A percentile compares a stretch with the other conserved stretches of the same genome.
These are phyloP conservation scores for Sphyrna mokarran DNA, from an alignment of 2,113 vertebrate genomes.

Conservation along the genomic window DNA sequence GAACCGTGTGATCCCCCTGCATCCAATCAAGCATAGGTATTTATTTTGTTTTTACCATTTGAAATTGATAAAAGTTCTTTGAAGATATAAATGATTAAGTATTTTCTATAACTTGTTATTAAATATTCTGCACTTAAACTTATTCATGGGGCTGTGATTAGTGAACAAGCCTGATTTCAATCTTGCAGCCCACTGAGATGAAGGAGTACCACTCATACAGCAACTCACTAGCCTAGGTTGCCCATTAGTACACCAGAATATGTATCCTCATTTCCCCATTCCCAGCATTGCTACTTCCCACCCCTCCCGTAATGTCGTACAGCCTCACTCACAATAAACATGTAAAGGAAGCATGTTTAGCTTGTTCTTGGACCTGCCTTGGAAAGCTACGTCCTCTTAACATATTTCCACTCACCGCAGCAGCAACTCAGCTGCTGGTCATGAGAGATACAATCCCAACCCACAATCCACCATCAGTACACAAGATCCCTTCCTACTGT, in stretches of 20 bases:
- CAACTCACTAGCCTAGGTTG: too few relatives aligned
- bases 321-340: background rate
- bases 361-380: background rate
- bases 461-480: background rate
- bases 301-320: background rate
- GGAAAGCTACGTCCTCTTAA: background rate
- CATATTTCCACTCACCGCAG: background rate
- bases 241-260: background rate
- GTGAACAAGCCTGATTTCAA: too few relatives aligned
- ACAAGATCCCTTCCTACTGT: background rate
- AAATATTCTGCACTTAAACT: too few relatives aligned
- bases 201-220: too few relatives aligned
- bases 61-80: too few relatives aligned
- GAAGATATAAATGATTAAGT: too few relatives aligned
- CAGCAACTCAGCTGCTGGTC: background rate
- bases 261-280: background rate
- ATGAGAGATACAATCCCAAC: background rate
- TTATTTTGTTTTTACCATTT: too few relatives aligned
- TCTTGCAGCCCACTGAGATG: too few relatives aligned
- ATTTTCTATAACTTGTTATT: too few relatives aligned
- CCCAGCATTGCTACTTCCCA: background rate
- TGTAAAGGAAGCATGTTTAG: background rate
- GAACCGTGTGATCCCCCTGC: too few relatives aligned
- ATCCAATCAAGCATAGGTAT: too few relatives aligned
- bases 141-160: too few relatives aligned